Percentiles rank a stretch among this genome's conserved stretches.
phyloP scores from a whole-genome alignment of 2,888 invertebrate genomes.

The Lacanobia oleracea region DNA sequence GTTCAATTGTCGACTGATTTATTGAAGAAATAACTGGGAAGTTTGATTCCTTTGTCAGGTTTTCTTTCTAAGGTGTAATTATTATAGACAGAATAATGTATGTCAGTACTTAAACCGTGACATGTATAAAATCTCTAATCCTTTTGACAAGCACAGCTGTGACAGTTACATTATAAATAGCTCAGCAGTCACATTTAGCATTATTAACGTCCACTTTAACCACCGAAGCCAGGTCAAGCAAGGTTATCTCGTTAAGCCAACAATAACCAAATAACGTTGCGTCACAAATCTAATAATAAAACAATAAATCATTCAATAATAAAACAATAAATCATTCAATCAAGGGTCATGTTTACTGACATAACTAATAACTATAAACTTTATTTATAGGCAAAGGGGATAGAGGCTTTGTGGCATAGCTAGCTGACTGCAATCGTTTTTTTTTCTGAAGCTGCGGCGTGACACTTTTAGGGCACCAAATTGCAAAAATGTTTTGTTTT shows the following conservation, averaged over 20 bases:
- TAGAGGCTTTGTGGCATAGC: no score
- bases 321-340: conserved; percentile 68
- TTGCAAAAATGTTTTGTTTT: no score
- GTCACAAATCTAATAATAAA: conserved; percentile 66
- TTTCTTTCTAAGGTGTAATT: neutral
- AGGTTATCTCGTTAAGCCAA: conserved; percentile 62
- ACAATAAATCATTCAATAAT: conserved; percentile 68
- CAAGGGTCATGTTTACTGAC: conserved; percentile 70
- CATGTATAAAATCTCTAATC: neutral
- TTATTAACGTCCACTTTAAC: conserved; percentile 52
- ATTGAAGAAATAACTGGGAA: neutral
- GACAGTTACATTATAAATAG: conserved; percentile 22
- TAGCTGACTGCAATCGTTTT: no score
- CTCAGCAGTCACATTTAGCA: conserved; percentile 26
- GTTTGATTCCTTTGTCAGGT: neutral
- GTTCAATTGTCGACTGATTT: neutral
- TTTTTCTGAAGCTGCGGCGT: no score
- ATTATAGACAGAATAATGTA: neutral
- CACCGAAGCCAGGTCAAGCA: conserved; percentile 44
- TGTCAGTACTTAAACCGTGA: neutral
- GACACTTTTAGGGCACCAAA: no score
- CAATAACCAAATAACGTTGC: conserved; percentile 64
- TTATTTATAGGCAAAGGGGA: conserved; percentile 56
- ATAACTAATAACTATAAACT: conserved; percentile 59
- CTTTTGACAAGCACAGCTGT: neutral